Evolutionary conservation across 2,113 vertebrate genomes (phyloP), one percentile per base, ranked within the genome.

Genomic region (Murina feae): DNA sequence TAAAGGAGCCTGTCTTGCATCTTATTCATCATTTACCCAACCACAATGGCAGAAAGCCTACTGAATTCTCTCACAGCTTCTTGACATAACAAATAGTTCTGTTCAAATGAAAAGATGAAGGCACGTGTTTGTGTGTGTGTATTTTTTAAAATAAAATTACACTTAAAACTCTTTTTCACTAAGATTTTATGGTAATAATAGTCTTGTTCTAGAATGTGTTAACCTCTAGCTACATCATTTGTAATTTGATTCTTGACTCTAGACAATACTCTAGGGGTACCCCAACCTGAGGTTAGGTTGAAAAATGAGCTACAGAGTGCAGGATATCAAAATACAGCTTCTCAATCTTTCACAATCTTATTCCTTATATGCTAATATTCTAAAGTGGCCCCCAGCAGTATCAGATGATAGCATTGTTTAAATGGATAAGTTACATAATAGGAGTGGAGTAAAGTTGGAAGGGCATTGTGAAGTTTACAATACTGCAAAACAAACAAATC

Each of bases 11-110:
- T 93, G 88, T 12, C 13, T 97, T 97, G 79, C 94, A 96, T 98
- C 91, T 96, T 94, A 97, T 97, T 98, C 97, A 98, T 98, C 98
- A 98, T 98, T 98, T 97, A 97, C 97, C 94, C 97, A 95, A 89
- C 82, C 89, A 95, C 32, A 93, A 82, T 97, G 97, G 92, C 97
- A 98, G 94, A 97, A 97, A 98, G 88, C 69, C 94, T 96, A 96
- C 96, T 94, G 92, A 98, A 98, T 97, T 98, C 96, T 95, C 79
- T 94, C 97, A 96, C 91, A 97, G 87, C 92, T 93, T 97, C 93
- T 97, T 58, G 32, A 86, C 91, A 76, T 98, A 98, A 98, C 97
- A 98, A 98, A 98, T 98, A 98, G 96, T 96, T 97, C 91, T 95
- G 97, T 98, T 98, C 97, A 97, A 98, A 98, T 97, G 93, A 97